These are phyloP conservation scores for Gobio gobio DNA, from an alignment of 2,113 vertebrate genomes.

Conservation along the genomic window DNA sequence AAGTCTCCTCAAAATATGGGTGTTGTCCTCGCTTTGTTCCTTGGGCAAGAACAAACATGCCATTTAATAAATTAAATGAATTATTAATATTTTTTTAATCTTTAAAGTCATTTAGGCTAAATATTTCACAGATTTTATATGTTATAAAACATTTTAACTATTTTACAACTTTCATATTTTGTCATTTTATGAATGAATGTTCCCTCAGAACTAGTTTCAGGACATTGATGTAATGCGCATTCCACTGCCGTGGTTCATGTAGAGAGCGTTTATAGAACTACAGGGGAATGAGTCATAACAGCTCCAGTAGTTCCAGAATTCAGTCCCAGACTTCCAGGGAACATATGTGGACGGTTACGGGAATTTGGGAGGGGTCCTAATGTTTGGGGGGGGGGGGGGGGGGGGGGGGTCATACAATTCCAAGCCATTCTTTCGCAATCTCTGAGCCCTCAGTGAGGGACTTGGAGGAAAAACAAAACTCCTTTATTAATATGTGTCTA, in stretches of 20 bases:
- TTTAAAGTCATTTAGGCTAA: not conserved
- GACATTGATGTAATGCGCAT: slow-evolving; percentile 32
- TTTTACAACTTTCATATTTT: not conserved
- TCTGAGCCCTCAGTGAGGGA: not conserved
- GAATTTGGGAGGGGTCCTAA: slow-evolving; percentile 34
- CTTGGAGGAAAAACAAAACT: slow-evolving; percentile 19
- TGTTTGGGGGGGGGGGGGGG: slow-evolving; percentile 7
- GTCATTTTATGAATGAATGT: not conserved
- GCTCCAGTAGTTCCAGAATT: slow-evolving; percentile 55
- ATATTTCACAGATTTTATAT: not conserved
- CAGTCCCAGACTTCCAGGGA: slow-evolving; percentile 65
- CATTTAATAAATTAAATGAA: not conserved
- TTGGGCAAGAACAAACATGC: too few relatives aligned
- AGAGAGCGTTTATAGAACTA: slow-evolving; percentile 38
- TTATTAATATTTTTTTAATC: not conserved
- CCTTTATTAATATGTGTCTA: not conserved
- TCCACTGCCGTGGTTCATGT: slow-evolving; percentile 37
- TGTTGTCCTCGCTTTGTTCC: too few relatives aligned
- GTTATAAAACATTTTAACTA: not conserved
- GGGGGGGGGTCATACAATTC: slow-evolving; percentile 28
- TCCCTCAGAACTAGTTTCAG: slow-evolving; percentile 30
- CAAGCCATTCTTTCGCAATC: slow-evolving; percentile 31
- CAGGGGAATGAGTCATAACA: slow-evolving; percentile 71
- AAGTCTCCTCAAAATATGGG: not conserved
- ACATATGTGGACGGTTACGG: slow-evolving; percentile 70